Base-by-base conservation (phyloP, 1,140 invertebrate genomes). In the Ostrea denselamellosa region DNA sequence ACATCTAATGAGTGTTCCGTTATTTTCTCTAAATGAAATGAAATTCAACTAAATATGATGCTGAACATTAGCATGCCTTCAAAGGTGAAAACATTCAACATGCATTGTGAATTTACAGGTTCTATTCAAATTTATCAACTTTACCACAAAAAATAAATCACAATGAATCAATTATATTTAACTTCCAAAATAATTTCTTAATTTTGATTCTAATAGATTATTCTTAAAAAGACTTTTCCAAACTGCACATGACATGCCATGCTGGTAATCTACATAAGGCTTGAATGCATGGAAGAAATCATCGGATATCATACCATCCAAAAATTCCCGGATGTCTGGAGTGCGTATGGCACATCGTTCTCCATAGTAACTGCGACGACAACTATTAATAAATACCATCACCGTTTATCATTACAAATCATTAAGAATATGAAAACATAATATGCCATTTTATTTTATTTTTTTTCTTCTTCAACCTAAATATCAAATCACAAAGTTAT, bases 331-430 rank as follows among this genome's bases (percentile, higher is more conserved):
- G 51, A 86, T 52, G 19, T 86, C 28, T 25, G 51, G 68, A 9
- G 53, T 81, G 51, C 28, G 77, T 77, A 87, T 62, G 54, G 68
- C 71, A 85, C 90, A 90, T 62, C 90, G 54, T 44, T 53, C 17
- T 65, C 90, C 90, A 9, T 44, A 22, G 86, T 86, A 90, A 52
- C 52, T 28, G 62, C 25, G 58, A 51, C 53, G 81, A 86, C 90
- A 90, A 71, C 90, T 90, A 81, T 81, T 77, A 52, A 86, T 53
- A 81, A 65, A 86, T 62, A 86, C 65, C 71, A 81, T 86, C 85
- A 86, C 65, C 71, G 51, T 28, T 54, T 86, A 71, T 81, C 85
- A 77, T 86, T 4, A 77, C 28, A 77, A 28, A 12, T 34, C 68
- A 77, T 10, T 25, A 77, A 25, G 12, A 34, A 77, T 28, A 28